Base-by-base conservation (phyloP, 1,140 invertebrate genomes). In the Drosophila malerkotliana region DNA sequence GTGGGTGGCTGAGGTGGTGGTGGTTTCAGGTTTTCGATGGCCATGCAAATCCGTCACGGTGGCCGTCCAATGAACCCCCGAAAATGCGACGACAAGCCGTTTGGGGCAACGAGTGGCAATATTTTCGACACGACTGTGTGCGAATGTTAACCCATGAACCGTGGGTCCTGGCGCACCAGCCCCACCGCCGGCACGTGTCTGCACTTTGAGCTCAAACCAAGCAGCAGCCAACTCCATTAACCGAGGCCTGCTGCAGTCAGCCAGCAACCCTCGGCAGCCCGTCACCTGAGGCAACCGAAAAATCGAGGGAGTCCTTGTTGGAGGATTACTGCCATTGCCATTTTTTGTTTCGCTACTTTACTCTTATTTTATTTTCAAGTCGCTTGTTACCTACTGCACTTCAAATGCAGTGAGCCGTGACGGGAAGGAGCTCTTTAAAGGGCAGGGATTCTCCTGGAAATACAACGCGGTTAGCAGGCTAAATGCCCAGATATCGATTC, bases 11-110 rank as follows among this genome's bases (percentile, higher is more conserved):
- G 9, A 21, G 57, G 34, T 72, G 52, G 34, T 72, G 52, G 57
- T 53, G 62, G 56, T 49, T 59, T 58, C 37, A 37, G 41, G 53
- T 71, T 67, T 58, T 41, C 34, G 51, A 45, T 57, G 18, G 61
- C 51, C 82, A 85, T 85, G 82, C 82, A 85, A 85, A 85, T 85
- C 85, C 69, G 83, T 80, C 78, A 85, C 64, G 77, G 48, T 84
- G 82, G 61, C 15, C 34, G 72, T 75, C 55, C 76, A 63, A 55
- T 79, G 72, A 84, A 84, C 76, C 62, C 54, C 66, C 73, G 55
- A 76, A 76, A 76, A 73, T 48, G 66, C 79, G 80, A 84, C 72
- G 66, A 84, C 80, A 83, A 61, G 61, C 52, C 51, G 54, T 51
- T 18, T 57, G 28, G 21, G 44, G 37, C 47, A 21, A 6, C 26